Evolutionary conservation across 2,797 vertebrate genomes (phyloP), one percentile per base, ranked within the genome.

Genomic region (Acipenser ruthenus): DNA sequence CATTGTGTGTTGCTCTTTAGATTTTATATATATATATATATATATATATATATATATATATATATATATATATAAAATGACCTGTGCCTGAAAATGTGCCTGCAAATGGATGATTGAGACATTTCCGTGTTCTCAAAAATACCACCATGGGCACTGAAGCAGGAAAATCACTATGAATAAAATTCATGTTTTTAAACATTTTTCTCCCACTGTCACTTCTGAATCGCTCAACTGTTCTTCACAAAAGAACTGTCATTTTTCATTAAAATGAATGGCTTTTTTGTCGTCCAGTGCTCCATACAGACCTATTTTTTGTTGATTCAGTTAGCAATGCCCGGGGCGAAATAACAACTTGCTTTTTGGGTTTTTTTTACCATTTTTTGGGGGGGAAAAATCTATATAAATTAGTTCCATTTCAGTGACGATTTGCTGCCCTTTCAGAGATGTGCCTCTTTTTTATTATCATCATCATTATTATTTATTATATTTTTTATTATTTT

Each of bases 371-470:
- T 7, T 65, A 76, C 74, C 77, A 69, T 66, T 80, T 90, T 88
- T 81, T 79, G 73, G 11, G 11, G 11, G 11, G 11, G 2, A 53
- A 53, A 53, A 48, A 49, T 68, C 78, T 18, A 70, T 56, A 74
- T 77, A 76, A 58, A 87, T 88, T 86, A 89, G 73, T 89, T 90
- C 87, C 87, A 84, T 84, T 80, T 82, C 89, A 83, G 73, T 87
- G 84, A 75, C 78, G 85, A 91, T 90, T 89, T 80, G 76, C 76
- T 88, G 85, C 80, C 86, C 89, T 91, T 87, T 84, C 81, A 89
- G 87, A 90, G 89, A 90, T 85, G 88, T 90, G 90, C 89, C 89
- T 89, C 87, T 83, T 81, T 89, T 90, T 85, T 56, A 82, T 86
- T 90, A 87, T 87, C 75, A 88, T 88, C 89, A 86, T 78, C 83